phyloP scores from a whole-genome alignment of 2,113 vertebrate genomes.

The Alligator mississippiensis region DNA sequence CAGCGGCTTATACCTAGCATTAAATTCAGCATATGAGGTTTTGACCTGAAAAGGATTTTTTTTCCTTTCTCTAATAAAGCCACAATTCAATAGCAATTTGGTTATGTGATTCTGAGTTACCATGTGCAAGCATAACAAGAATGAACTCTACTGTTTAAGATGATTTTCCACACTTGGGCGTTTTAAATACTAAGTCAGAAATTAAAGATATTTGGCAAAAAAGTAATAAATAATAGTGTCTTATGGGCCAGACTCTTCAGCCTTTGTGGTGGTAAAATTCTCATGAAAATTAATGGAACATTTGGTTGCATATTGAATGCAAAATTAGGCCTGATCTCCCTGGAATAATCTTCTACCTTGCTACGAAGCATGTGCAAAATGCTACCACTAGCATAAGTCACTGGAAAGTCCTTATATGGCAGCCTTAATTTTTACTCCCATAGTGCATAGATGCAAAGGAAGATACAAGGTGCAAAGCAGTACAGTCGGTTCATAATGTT shows the following conservation, averaged over 20 bases:
- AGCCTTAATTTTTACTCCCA: neutral
- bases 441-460: neutral
- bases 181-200: neutral
- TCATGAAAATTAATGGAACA: neutral
- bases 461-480: neutral
- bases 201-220: neutral
- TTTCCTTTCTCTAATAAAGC: neutral
- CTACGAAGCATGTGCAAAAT: neutral
- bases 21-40: neutral
- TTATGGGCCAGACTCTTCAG: neutral
- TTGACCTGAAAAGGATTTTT: neutral
- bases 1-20: neutral
- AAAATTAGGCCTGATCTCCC: neutral
- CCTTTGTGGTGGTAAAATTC: neutral
- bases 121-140: neutral
- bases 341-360: neutral
- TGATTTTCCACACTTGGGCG: neutral
- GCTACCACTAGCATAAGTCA: neutral
- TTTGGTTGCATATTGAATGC: neutral
- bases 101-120: neutral
- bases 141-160: neutral
- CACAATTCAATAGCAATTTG: neutral
- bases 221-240: neutral
- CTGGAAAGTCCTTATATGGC: neutral
- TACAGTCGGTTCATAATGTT: neutral